Percentiles rank a stretch among this genome's conserved stretches.
Conservation (phyloP, 2,888 invertebrate genomes). For the Lysandra coridon region DNA sequence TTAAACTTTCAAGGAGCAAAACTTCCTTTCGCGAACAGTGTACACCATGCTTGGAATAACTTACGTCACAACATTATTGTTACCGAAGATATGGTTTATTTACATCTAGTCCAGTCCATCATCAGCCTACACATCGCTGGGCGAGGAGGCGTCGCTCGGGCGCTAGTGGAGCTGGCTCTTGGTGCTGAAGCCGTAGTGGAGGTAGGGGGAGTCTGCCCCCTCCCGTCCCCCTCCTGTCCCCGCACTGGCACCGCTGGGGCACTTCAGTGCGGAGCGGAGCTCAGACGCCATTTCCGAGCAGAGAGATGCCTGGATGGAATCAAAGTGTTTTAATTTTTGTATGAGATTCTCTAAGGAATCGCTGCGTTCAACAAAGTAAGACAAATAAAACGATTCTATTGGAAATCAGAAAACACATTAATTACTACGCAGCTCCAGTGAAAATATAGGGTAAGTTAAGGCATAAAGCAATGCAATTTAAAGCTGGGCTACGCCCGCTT, state of each 20-base stretch:
- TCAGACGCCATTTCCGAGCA: slow-evolving; percentile 88
- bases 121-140: slow-evolving; percentile 70
- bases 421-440: too few relatives aligned
- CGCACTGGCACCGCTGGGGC: slow-evolving; percentile 78
- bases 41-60: not conserved
- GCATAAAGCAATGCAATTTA: too few relatives aligned
- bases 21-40: not conserved
- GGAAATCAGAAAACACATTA: too few relatives aligned
- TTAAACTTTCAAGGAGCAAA: not conserved
- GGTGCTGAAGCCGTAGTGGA: slow-evolving; percentile 83
- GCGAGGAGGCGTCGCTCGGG: slow-evolving; percentile 67
- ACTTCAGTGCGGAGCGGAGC: slow-evolving; percentile 84
- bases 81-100: slow-evolving; percentile 28
- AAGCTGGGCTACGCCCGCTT: too few relatives aligned
- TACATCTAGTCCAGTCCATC: slow-evolving; percentile 27
- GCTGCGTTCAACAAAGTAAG: not conserved
- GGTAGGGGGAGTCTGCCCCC: slow-evolving; percentile 82
- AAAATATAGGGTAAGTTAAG: too few relatives aligned
- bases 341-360: not conserved
- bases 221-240: slow-evolving; percentile 62
- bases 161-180: slow-evolving; percentile 77
- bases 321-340: not conserved
- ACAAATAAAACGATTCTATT: too few relatives aligned
- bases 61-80: slow-evolving; percentile 12
- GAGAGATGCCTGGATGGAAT: slow-evolving; percentile 82